Evolutionary conservation across 2,113 vertebrate genomes (phyloP).

Genomic region (Dicaeum eximium): DNA sequence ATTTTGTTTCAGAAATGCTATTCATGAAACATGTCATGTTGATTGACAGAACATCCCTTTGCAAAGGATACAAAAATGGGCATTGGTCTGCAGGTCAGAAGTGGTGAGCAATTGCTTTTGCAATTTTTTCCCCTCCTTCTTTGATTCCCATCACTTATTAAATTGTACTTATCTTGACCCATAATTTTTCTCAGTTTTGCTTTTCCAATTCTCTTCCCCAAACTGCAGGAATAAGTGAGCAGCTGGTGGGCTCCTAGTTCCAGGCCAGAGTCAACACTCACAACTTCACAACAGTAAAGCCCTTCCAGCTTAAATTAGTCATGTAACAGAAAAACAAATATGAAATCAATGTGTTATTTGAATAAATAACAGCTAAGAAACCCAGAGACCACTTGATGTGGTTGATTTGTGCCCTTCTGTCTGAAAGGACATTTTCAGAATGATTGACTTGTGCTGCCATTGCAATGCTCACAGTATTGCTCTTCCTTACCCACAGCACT

Average conservation of each 20-base stretch:
- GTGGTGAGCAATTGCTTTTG: not conserved
- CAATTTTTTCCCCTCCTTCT: rapidly evolving
- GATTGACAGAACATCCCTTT: not conserved
- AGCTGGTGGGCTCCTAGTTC: not conserved
- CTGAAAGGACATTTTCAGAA: constrained; percentile 5
- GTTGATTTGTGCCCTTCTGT: not conserved
- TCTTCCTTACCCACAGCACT: not conserved
- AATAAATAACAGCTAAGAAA: not conserved
- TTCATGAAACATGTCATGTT: not conserved
- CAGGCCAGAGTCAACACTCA: not conserved
- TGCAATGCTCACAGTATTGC: not conserved
- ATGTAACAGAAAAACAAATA: not conserved
- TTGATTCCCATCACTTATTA: not conserved
- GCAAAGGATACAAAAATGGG: not conserved
- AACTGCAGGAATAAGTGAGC: not conserved
- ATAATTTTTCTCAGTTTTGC: not conserved
- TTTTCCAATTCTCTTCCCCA: not conserved
- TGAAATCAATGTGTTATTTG: not conserved
- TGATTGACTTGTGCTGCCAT: not conserved
- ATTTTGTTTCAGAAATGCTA: not conserved
- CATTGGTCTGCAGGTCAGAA: not conserved
- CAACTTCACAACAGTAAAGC: not conserved
- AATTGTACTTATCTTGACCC: not conserved
- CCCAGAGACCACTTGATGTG: not conserved
- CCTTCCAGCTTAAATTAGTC: not conserved